A percentile compares a stretch with the other conserved stretches of the same genome.
phyloP scores from a whole-genome alignment of 2,888 invertebrate species.

The Apodemia hepburni region DNA sequence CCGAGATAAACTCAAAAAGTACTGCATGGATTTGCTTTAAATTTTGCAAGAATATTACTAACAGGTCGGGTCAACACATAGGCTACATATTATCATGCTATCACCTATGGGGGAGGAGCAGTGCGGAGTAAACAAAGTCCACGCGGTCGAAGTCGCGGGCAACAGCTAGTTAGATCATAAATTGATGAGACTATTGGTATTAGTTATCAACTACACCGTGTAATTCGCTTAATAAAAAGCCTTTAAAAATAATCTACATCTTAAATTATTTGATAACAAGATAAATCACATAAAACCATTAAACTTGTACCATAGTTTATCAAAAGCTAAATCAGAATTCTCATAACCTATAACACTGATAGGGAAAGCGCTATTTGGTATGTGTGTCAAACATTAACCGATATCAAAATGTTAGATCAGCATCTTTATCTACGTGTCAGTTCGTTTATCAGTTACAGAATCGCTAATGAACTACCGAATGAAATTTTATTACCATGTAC shows the following conservation, averaged over 20 bases:
- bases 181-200: not conserved
- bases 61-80: too few relatives aligned
- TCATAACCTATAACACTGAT: conserved; percentile 20
- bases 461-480: conserved; percentile 17
- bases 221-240: not conserved
- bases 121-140: too few relatives aligned
- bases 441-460: conserved; percentile 20
- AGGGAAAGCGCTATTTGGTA: conserved; percentile 12
- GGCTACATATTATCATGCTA: not conserved
- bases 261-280: not conserved
- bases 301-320: not conserved
- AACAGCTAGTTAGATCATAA: not conserved
- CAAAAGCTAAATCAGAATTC: conserved; percentile 12
- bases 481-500: conserved; percentile 18
- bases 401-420: conserved; percentile 20
- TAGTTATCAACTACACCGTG: not conserved
- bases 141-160: too few relatives aligned
- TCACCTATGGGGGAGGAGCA: too few relatives aligned
- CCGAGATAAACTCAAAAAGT: too few relatives aligned
- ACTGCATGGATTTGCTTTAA: too few relatives aligned
- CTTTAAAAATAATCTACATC: not conserved
- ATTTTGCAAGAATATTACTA: too few relatives aligned
- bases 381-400: conserved; percentile 10
- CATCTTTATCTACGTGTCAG: conserved; percentile 20
- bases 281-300: not conserved